These are phyloP conservation scores for Pogonophryne albipinna DNA, from an alignment of 2,797 vertebrate genomes.

Conservation along the genomic window DNA sequence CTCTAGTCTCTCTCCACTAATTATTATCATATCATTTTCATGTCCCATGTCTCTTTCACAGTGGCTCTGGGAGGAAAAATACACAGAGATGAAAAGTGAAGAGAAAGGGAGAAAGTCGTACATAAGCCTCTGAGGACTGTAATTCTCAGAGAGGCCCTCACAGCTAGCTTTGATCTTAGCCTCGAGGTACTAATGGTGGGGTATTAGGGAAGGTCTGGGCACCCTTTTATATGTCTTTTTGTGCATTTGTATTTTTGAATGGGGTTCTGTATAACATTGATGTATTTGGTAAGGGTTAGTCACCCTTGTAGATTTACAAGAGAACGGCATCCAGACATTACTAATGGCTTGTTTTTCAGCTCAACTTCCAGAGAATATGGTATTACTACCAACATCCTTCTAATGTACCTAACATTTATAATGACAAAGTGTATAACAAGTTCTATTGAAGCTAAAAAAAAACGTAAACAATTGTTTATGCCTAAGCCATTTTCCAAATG, in stretches of 20 bases:
- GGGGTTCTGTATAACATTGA: constrained; percentile 33
- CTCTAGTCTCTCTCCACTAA: constrained; percentile 52
- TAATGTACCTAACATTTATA: constrained; percentile 21
- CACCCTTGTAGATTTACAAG: constrained; percentile 46
- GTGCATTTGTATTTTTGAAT: constrained; percentile 48
- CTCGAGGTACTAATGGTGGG: constrained; percentile 66
- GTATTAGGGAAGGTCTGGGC: constrained; percentile 52
- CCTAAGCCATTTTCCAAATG: constrained; percentile 12
- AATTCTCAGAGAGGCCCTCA: constrained; percentile 47
- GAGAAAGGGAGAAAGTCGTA: constrained; percentile 46
- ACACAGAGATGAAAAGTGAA: constrained; percentile 45
- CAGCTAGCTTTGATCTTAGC: constrained; percentile 75
- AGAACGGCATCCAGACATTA: constrained; percentile 45
- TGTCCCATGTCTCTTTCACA: constrained; percentile 50
- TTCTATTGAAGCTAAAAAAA: neutral
- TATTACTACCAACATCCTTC: constrained; percentile 14
- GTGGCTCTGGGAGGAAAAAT: constrained; percentile 43
- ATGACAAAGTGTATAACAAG: constrained; percentile 15
- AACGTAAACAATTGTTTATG: neutral
- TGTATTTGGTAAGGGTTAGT: constrained; percentile 48
- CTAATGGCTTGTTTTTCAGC: constrained; percentile 60
- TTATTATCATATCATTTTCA: constrained; percentile 62
- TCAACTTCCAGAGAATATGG: constrained; percentile 33
- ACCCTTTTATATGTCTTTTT: constrained; percentile 55
- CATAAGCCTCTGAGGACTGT: constrained; percentile 45